Evolutionary conservation across 2,888 invertebrate species (phyloP).

Genomic region (Andrena camellia): DNA sequence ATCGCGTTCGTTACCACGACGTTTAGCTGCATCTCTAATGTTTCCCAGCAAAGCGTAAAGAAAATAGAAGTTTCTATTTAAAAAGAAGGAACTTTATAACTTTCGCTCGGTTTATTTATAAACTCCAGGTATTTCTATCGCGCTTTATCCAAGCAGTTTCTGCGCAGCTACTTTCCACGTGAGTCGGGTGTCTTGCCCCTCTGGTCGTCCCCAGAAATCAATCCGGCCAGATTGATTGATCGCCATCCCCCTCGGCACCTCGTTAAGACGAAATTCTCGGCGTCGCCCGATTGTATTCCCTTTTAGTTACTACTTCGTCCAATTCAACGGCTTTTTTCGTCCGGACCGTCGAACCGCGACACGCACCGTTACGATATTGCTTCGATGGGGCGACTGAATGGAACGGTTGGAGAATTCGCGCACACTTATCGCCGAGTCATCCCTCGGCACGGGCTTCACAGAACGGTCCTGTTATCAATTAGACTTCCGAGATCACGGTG

Average conservation of each 20-base stretch:
- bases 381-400: not conserved
- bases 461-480: conserved; percentile 59
- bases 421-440: conserved; percentile 25
- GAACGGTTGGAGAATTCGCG: not conserved
- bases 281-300: not conserved
- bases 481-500: conserved; percentile 60
- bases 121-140: too few relatives aligned
- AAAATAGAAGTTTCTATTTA: too few relatives aligned
- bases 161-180: conserved; percentile 10
- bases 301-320: not conserved
- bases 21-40: too few relatives aligned
- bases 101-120: too few relatives aligned
- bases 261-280: not conserved
- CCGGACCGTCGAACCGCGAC: too few relatives aligned
- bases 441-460: conserved; percentile 33
- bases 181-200: not conserved
- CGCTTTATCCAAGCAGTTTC: not conserved
- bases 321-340: not conserved
- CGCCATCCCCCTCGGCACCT: conserved; percentile 13
- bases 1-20: too few relatives aligned
- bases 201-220: not conserved
- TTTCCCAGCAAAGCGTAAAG: too few relatives aligned
- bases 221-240: conserved; percentile 16
- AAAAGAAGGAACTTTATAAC: too few relatives aligned
- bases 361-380: too few relatives aligned